Percentiles rank a stretch among this genome's conserved stretches.
Conservation (phyloP, 2,888 invertebrate species). For the Meandrusa payeni region DNA sequence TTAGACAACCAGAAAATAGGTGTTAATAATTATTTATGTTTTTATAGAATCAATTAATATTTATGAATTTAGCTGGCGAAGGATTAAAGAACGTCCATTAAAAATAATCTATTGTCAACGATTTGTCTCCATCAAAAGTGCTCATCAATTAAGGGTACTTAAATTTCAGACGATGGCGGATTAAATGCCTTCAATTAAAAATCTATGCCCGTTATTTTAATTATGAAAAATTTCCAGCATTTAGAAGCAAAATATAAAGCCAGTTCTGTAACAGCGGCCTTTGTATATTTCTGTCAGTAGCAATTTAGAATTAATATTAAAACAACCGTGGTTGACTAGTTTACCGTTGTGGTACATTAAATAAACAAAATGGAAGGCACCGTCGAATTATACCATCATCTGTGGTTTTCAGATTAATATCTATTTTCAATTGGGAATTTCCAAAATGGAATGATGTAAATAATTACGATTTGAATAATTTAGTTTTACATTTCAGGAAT, state of each 20-base stretch:
- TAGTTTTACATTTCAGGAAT: too few species aligned
- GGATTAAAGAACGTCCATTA: conserved; percentile 1
- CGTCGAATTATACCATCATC: conserved; percentile 1
- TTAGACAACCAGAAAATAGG: too few species aligned
- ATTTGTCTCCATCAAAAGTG: conserved; percentile 19
- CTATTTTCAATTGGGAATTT: too few species aligned
- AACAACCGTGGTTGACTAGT: not conserved
- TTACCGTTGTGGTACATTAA: conserved; percentile 4
- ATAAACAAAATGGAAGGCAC: conserved; percentile 4
- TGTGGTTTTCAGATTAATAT: too few species aligned
- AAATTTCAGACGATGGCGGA: conserved; percentile 17
- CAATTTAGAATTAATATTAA: conserved; percentile 2
- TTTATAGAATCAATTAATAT: too few species aligned
- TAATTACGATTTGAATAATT: too few species aligned
- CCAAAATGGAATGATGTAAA: too few species aligned
- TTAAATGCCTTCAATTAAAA: conserved; percentile 24
- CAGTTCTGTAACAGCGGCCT: not conserved
- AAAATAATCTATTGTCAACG: conserved; percentile 13
- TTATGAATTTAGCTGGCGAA: too few species aligned
- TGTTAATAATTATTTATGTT: too few species aligned
- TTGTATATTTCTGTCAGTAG: conserved; percentile 2
- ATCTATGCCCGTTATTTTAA: conserved; percentile 18
- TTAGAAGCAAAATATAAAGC: conserved; percentile 2
- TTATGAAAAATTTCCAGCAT: conserved; percentile 13
- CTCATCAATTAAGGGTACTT: conserved; percentile 23